These are phyloP conservation scores for Lacerta viridis DNA, from an alignment of 2,797 vertebrate genomes.

Conservation along the genomic window DNA sequence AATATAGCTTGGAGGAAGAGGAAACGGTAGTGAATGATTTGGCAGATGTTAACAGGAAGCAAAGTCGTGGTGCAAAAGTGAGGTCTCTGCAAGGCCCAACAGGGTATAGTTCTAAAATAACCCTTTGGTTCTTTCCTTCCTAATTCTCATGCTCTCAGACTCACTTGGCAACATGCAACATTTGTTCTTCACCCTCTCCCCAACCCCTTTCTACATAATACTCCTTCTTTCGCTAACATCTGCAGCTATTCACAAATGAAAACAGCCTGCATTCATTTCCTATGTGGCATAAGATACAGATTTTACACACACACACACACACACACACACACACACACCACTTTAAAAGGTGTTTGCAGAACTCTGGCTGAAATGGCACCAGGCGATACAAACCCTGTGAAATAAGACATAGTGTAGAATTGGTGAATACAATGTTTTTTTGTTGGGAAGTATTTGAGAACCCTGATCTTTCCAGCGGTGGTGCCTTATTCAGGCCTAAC, in stretches of 20 bases:
- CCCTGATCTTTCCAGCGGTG: not conserved
- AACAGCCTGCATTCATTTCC: not conserved
- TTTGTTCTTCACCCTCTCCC: not conserved
- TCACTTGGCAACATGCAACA: not conserved
- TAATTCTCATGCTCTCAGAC: not conserved
- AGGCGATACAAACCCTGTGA: not conserved
- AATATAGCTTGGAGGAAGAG: not conserved
- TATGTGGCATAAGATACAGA: fast-evolving
- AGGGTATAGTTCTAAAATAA: not conserved
- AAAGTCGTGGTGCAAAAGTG: not conserved
- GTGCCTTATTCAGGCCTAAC: conserved; percentile 28
- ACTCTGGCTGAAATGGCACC: fast-evolving
- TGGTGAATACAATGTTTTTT: too few relatives aligned
- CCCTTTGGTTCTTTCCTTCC: not conserved
- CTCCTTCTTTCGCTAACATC: not conserved
- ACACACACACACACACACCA: too few relatives aligned
- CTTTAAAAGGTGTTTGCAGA: not conserved
- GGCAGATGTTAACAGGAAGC: not conserved
- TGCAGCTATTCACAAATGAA: not conserved
- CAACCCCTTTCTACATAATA: not conserved
- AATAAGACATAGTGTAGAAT: too few relatives aligned
- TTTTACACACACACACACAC: not conserved
- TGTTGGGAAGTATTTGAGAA: conserved; percentile 31
- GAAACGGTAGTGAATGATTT: not conserved
- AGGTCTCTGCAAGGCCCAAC: not conserved